phyloP scores from a whole-genome alignment of 2,113 vertebrate species.

The Neofelis nebulosa region DNA sequence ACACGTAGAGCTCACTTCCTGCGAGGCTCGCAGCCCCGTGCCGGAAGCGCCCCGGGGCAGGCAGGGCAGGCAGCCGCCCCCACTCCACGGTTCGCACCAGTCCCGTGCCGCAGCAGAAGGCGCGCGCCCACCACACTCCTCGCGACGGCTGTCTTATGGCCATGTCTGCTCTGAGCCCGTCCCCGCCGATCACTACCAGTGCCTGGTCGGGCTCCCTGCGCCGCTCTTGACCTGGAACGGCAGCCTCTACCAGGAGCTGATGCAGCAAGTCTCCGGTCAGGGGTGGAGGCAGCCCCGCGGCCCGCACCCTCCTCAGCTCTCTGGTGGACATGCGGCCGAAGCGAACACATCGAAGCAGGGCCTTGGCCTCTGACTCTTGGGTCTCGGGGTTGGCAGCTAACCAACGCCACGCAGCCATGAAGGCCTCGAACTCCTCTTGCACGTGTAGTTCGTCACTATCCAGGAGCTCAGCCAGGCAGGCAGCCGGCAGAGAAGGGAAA shows the following conservation, averaged over 20 bases:
- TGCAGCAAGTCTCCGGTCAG: conserved; percentile 70
- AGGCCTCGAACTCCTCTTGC: conserved; percentile 89
- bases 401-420: conserved; percentile 90
- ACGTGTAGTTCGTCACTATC: conserved; percentile 87
- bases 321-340: conserved; percentile 93
- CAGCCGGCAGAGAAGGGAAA: conserved; percentile 87
- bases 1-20: conserved; percentile 86
- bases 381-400: conserved; percentile 84
- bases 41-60: conserved; percentile 90
- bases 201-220: conserved; percentile 87
- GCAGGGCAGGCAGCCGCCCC: conserved; percentile 88
- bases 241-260: conserved; percentile 76
- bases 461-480: conserved; percentile 87
- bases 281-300: conserved; percentile 85
- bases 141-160: conserved; percentile 85
- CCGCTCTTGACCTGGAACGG: conserved; percentile 82
- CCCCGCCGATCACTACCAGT: conserved; percentile 91
- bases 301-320: conserved; percentile 91
- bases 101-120: conserved; percentile 88
- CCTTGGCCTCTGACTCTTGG: conserved; percentile 82
- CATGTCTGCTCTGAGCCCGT: conserved; percentile 86
- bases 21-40: conserved; percentile 87
- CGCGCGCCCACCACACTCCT: conserved; percentile 91
- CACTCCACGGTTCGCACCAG: conserved; percentile 92
- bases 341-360: conserved; percentile 88